Percentiles rank a stretch among this genome's conserved stretches.
phyloP scores from a whole-genome alignment of 2,888 invertebrate species.

The Sinelater perroti region DNA sequence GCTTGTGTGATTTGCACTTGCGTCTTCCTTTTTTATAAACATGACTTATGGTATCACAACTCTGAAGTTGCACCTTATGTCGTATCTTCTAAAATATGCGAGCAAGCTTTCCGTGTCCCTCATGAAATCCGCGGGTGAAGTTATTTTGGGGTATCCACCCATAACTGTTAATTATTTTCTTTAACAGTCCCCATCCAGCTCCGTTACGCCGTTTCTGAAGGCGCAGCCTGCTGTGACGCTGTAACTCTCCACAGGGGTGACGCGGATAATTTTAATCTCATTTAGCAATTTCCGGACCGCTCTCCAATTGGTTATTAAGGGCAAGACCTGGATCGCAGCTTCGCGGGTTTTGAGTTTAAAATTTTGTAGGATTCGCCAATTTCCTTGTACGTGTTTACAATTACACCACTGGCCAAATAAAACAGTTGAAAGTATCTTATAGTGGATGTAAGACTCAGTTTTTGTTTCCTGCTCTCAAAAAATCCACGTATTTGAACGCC shows the following conservation, averaged over 20 bases:
- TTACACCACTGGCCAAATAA: no score
- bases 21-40: slow-evolving; percentile 43
- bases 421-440: no score
- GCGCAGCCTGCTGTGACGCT: slow-evolving; percentile 67
- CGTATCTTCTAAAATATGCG: slow-evolving; percentile 64
- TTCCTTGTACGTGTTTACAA: slow-evolving; percentile 51
- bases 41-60: slow-evolving; percentile 53
- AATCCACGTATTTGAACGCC: no score
- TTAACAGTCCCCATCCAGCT: slow-evolving; percentile 62
- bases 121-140: slow-evolving; percentile 30
- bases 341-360: slow-evolving; percentile 70
- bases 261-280: slow-evolving; percentile 64
- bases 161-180: slow-evolving; percentile 2
- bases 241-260: slow-evolving; percentile 63
- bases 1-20: slow-evolving; percentile 42
- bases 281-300: slow-evolving; percentile 68
- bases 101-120: slow-evolving; percentile 68
- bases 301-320: slow-evolving; percentile 71
- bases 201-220: slow-evolving; percentile 65
- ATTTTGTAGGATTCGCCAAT: slow-evolving; percentile 65
- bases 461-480: no score
- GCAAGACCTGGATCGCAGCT: slow-evolving; percentile 69
- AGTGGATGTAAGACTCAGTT: no score
- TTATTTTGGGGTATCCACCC: no score
- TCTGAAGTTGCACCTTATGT: slow-evolving; percentile 57